Evolutionary conservation across 2,888 invertebrate species (phyloP).

Genomic region (Athalia circularis): DNA sequence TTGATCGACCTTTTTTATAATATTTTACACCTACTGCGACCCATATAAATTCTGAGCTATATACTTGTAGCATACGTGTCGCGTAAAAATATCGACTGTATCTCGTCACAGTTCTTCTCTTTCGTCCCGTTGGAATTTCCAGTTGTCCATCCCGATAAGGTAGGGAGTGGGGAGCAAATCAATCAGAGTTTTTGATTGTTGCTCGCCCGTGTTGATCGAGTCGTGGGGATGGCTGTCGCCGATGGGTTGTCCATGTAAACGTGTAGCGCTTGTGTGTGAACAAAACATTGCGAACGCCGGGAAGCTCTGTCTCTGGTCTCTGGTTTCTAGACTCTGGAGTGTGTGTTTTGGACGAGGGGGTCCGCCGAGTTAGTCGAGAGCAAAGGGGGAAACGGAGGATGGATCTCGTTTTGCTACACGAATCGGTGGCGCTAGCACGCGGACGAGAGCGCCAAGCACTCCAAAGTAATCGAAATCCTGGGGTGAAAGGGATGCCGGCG

Average conservation of each 20-base stretch:
- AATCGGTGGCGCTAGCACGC: conserved; percentile 42
- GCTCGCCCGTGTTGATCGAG: conserved; percentile 61
- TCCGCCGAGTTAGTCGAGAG: conserved; percentile 27
- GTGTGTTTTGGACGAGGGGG: conserved; percentile 16
- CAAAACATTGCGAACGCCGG: neutral
- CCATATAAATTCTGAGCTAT: too few species aligned
- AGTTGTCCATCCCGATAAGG: neutral
- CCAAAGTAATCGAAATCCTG: conserved; percentile 67
- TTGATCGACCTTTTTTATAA: neutral
- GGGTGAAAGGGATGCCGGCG: conserved; percentile 46
- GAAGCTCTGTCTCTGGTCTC: conserved; percentile 7
- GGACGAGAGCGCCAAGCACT: conserved; percentile 51
- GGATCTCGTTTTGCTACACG: conserved; percentile 61
- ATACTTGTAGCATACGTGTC: too few species aligned
- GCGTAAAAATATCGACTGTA: too few species aligned
- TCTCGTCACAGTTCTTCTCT: too few species aligned
- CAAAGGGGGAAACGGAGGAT: conserved; percentile 25
- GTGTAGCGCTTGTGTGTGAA: conserved; percentile 2
- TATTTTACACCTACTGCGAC: too few species aligned
- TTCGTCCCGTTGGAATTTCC: neutral
- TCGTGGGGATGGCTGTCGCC: conserved; percentile 43
- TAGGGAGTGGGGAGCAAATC: conserved; percentile 55
- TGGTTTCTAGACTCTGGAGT: conserved; percentile 15
- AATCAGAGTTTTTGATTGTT: conserved; percentile 68
- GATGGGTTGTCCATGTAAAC: conserved; percentile 7